phyloP scores from a whole-genome alignment of 1,140 invertebrate genomes.

The Sogatella furcifera region DNA sequence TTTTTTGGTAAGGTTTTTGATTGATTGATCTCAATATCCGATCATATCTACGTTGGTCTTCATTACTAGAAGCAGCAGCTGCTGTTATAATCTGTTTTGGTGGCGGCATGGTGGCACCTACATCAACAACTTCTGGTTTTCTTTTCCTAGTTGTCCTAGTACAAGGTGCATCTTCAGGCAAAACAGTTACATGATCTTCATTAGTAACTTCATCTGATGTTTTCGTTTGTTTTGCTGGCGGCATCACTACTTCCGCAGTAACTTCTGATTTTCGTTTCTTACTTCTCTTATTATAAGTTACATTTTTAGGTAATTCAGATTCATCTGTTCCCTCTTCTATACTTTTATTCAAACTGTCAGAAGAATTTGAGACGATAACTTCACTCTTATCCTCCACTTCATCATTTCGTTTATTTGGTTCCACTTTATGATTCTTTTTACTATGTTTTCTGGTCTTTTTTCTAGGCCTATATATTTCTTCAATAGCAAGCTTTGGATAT shows the following conservation, averaged over 20 bases:
- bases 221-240: too few species aligned
- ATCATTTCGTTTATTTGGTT: too few species aligned
- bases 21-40: too few species aligned
- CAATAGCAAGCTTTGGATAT: not conserved
- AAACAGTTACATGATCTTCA: not conserved
- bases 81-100: too few species aligned
- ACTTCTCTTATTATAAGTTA: not conserved
- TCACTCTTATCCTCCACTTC: not conserved
- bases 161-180: not conserved
- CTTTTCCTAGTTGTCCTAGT: not conserved
- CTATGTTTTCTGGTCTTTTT: not conserved
- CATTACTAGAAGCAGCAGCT: too few species aligned
- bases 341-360: not conserved
- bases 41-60: too few species aligned
- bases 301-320: not conserved
- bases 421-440: too few species aligned
- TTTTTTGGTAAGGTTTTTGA: too few species aligned
- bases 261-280: not conserved
- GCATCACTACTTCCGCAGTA: not conserved
- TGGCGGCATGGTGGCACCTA: not conserved
- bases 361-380: not conserved
- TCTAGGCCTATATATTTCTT: not conserved
- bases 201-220: not conserved
- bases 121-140: not conserved
- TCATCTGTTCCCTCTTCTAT: not conserved